phyloP scores from a whole-genome alignment of 2,888 invertebrate genomes.

The Philhelius pedissequus region DNA sequence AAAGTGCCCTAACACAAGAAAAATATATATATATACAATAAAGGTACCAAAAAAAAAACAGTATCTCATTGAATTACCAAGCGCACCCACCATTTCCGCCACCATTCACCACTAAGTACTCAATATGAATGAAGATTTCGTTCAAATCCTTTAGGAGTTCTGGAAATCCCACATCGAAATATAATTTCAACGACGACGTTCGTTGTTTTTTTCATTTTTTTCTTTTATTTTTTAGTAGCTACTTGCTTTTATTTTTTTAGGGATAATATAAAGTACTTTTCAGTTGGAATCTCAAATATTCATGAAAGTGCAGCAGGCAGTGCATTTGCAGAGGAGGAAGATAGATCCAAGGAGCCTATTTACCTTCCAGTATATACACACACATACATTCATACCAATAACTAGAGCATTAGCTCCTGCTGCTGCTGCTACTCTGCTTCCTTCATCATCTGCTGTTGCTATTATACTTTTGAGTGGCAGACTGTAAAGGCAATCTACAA shows the following conservation, averaged over 20 bases:
- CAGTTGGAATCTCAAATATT: constrained; percentile 58
- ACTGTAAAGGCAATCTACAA: constrained; percentile 61
- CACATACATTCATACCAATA: background rate
- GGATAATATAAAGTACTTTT: constrained; percentile 48
- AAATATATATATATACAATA: background rate
- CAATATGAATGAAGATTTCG: constrained; percentile 25
- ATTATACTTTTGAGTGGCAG: constrained; percentile 37
- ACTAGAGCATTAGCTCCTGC: background rate
- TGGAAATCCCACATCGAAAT: background rate
- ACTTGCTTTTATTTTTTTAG: background rate
- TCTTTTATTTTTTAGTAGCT: background rate
- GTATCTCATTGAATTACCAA: constrained; percentile 53
- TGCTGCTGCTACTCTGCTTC: no score
- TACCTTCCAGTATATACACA: background rate
- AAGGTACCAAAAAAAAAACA: constrained; percentile 16
- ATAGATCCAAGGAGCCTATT: constrained; percentile 37
- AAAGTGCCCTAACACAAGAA: background rate
- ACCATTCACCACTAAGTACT: background rate
- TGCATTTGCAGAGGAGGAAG: constrained; percentile 23
- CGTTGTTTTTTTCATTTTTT: background rate
- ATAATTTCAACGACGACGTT: constrained; percentile 2
- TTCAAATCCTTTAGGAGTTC: constrained; percentile 18
- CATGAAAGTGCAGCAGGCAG: constrained; percentile 56
- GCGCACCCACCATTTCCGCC: background rate
- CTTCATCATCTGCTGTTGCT: background rate